Base-by-base conservation (phyloP, 2,888 invertebrate species). In the Ormyrus pomaceus region DNA sequence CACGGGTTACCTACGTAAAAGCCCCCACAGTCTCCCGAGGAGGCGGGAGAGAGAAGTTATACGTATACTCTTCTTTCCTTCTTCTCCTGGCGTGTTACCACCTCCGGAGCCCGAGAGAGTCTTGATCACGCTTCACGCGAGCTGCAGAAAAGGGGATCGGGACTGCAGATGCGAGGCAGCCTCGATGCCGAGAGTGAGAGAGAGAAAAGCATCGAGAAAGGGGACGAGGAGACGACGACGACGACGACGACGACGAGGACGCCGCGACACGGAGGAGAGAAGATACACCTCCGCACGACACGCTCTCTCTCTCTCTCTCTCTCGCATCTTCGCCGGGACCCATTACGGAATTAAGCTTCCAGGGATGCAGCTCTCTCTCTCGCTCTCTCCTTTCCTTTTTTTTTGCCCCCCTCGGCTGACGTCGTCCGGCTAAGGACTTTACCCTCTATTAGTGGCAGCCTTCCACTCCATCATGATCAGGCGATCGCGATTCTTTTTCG, bases 311-410 rank as follows among this genome's bases (percentile, higher is more conserved):
- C 19, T 19, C 19, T 19, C 19, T 19, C 1, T 19, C 19, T 19
- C 59, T 10, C 53, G 55, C 34, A 9, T 48, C 84, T 84, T 87
- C 84, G 84, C 80, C 79, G 82, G 70, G 82, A 82, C 85, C 85
- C 86, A 86, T 87, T 87, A 84, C 83, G 83, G 86, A 86, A 89
- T 88, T 87, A 86, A 87, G 86, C 86, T 85, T 82, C 83, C 86
- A 86, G 85, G 85, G 85, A 87, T 84, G 84, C 81, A 85, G 77
- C 66, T 19, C 19, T 19, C 19, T 51, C 13, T 53, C 64, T 19
- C 10, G 6, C 10, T 74, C 80, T 58, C 82, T 79, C 77, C 77
- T 77, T 81, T 80, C 59, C 71, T 8, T 59, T 19, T 58, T 69
- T 2, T 61, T 64, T 68, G 50, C 50, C 8, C n/a, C 73, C 59